These are phyloP conservation scores for Falco novaeseelandiae DNA, from an alignment of 2,797 vertebrate species.

Conservation along the genomic window DNA sequence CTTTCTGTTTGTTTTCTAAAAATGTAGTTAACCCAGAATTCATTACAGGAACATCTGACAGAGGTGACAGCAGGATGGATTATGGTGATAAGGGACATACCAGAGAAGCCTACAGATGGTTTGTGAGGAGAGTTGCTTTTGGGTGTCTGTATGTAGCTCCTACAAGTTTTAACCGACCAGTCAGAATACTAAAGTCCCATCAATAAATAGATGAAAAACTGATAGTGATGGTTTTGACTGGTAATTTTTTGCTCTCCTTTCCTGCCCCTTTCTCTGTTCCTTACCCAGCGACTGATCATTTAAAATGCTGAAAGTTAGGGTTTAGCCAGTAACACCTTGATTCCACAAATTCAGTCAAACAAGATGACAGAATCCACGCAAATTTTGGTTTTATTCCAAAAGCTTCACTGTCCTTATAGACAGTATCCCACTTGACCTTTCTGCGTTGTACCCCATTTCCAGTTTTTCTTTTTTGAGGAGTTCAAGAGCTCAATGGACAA, in stretches of 20 bases:
- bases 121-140: background rate
- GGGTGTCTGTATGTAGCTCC: background rate
- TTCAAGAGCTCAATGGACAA: background rate
- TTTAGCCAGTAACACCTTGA: background rate
- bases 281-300: background rate
- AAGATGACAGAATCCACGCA: background rate
- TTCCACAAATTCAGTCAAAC: background rate
- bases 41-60: background rate
- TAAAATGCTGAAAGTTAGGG: background rate
- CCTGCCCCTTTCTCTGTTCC: background rate
- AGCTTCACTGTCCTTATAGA: background rate
- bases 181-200: background rate
- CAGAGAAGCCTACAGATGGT: background rate
- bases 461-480: background rate
- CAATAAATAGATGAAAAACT: background rate
- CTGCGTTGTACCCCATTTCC: background rate
- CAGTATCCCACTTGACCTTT: background rate
- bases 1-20: background rate
- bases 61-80: background rate
- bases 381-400: background rate
- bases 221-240: background rate
- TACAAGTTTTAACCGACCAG: background rate
- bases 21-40: background rate
- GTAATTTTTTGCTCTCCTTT: background rate
- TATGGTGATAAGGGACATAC: background rate